A percentile compares a stretch with the other conserved stretches of the same genome.
Evolutionary conservation across 2,888 invertebrate species (phyloP).

Genomic region (Scaptomyza cyrtandrae): DNA sequence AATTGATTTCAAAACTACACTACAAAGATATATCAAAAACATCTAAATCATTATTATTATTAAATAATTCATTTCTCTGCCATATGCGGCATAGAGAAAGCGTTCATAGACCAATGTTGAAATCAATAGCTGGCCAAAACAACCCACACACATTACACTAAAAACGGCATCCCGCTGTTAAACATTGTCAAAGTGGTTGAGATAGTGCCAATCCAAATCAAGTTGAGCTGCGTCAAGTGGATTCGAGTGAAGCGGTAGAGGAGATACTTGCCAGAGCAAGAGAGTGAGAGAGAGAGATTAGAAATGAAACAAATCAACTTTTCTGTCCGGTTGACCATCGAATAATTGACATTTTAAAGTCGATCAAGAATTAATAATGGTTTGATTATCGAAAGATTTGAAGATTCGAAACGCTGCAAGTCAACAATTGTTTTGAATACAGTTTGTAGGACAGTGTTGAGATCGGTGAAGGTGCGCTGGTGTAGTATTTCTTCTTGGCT

Average conservation of each 20-base stretch:
- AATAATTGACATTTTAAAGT: no score
- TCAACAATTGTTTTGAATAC: no score
- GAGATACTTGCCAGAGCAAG: constrained; percentile 18
- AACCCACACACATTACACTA: constrained; percentile 15
- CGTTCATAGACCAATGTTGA: constrained; percentile 26
- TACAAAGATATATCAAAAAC: no score
- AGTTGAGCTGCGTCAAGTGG: constrained; percentile 8
- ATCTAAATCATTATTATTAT: background rate
- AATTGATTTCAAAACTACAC: background rate
- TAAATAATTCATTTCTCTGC: background rate
- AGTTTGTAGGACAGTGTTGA: no score
- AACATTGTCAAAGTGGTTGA: background rate
- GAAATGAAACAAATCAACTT: constrained; percentile 29
- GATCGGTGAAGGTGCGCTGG: no score
- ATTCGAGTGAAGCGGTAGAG: constrained; percentile 1
- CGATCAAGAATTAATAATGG: background rate
- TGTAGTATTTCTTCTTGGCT: no score
- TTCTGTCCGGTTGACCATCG: constrained; percentile 1
- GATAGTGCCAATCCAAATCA: constrained; percentile 13
- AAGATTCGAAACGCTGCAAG: no score
- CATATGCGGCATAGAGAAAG: background rate
- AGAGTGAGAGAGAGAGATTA: constrained; percentile 10
- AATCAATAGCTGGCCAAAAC: constrained; percentile 49
- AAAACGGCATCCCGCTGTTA: constrained; percentile 29
- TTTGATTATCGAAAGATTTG: background rate